These are phyloP conservation scores for Rhinichthys klamathensis DNA, from an alignment of 2,113 vertebrate species.

Conservation along the genomic window DNA sequence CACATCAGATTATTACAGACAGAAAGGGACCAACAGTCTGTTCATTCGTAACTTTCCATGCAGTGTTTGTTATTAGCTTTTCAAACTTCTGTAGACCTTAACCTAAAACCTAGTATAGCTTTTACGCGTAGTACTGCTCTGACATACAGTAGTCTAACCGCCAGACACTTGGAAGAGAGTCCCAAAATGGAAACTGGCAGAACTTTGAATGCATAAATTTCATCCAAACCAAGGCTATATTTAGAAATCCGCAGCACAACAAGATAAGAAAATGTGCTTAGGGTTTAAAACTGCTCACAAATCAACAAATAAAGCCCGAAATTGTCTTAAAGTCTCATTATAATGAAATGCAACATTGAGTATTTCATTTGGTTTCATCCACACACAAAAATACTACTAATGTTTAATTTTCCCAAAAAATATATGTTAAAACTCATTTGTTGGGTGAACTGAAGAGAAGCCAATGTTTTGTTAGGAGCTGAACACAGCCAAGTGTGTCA, in stretches of 20 bases:
- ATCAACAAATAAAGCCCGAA: neutral
- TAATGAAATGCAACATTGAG: neutral
- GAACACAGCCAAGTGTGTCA: constrained; percentile 50
- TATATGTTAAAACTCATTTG: neutral
- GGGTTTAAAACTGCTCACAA: neutral
- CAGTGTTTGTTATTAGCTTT: neutral
- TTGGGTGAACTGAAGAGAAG: constrained; percentile 34
- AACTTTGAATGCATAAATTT: constrained; percentile 39
- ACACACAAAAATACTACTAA: neutral
- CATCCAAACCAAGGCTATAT: constrained; percentile 37
- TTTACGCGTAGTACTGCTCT: neutral
- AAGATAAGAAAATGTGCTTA: constrained; percentile 23
- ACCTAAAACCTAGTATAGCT: neutral
- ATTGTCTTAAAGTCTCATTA: neutral
- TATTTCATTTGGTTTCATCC: neutral
- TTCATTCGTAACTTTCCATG: neutral
- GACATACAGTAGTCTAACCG: neutral
- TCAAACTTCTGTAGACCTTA: neutral
- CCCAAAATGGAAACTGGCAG: constrained; percentile 41
- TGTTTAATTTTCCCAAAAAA: neutral
- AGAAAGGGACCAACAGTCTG: neutral
- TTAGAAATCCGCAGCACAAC: constrained; percentile 27
- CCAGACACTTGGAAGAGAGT: constrained; percentile 18
- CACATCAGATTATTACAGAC: neutral
- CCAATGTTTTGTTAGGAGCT: constrained; percentile 13